Evolutionary conservation across 2,888 invertebrate species (phyloP).

Genomic region (Eristalis pertinax): DNA sequence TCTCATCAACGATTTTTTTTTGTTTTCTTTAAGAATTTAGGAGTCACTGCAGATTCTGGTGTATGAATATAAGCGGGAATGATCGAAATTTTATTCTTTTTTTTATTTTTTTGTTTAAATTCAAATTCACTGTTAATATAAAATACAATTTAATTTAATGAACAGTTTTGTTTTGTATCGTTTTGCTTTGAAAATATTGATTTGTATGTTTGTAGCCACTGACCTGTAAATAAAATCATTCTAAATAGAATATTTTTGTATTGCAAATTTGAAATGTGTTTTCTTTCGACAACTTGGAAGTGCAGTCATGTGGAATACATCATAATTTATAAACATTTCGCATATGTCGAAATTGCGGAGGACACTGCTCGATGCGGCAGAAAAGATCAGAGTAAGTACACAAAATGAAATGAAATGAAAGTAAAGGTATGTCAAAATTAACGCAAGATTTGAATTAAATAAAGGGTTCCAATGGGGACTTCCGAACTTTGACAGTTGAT

Average conservation of each 20-base stretch:
- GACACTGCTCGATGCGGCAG: too few relatives aligned
- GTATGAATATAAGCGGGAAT: neutral
- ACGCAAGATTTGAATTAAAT: too few relatives aligned
- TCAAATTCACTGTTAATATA: slow-evolving; percentile 19
- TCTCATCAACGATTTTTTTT: slow-evolving; percentile 12
- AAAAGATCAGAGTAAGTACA: too few relatives aligned
- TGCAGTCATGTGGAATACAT: too few relatives aligned
- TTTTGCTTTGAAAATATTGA: slow-evolving; percentile 35
- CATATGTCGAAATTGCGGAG: too few relatives aligned
- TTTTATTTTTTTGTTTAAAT: neutral
- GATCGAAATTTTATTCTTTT: neutral
- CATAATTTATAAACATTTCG: too few relatives aligned
- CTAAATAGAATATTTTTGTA: slow-evolving; percentile 67
- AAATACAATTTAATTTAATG: slow-evolving; percentile 21
- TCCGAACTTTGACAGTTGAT: too few relatives aligned
- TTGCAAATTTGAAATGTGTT: slow-evolving; percentile 29
- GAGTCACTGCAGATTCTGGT: neutral
- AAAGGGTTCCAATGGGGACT: too few relatives aligned
- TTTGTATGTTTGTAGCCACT: slow-evolving; percentile 48
- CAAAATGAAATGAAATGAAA: too few relatives aligned
- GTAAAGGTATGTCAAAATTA: too few relatives aligned
- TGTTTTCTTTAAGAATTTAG: slow-evolving; percentile 1
- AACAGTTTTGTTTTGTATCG: slow-evolving; percentile 1
- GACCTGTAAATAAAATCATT: slow-evolving; percentile 62
- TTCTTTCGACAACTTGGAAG: slow-evolving; percentile 1